Conservation (phyloP, 2,797 vertebrate species). For the Spinus pinus region DNA sequence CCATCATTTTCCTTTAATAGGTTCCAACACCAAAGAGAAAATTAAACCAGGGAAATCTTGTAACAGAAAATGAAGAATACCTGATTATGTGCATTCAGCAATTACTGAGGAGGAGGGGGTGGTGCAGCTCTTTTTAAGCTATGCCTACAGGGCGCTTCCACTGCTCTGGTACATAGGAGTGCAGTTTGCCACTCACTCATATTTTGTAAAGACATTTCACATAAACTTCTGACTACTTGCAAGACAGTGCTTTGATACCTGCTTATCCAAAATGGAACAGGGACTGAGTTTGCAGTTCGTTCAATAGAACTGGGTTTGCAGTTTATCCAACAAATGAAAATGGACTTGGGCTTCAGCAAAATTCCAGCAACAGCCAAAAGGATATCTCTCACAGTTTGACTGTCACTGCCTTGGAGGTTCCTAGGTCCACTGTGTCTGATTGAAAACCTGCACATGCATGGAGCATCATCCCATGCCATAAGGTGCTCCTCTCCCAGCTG, state of each 20-base stretch:
- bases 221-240: rapidly evolving
- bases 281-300: neutral
- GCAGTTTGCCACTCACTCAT: neutral
- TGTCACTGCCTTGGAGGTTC: neutral
- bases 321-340: neutral
- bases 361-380: neutral
- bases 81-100: neutral
- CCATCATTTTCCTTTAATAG: conserved; percentile 46
- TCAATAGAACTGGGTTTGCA: neutral
- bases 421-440: neutral
- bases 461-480: rapidly evolving
- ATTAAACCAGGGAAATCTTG: conserved; percentile 13
- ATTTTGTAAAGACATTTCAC: neutral
- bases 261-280: neutral
- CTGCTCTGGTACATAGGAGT: neutral
- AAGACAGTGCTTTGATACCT: neutral
- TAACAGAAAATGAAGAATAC: conserved; percentile 13
- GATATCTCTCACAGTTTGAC: neutral
- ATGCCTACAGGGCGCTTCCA: neutral
- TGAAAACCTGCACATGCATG: neutral
- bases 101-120: neutral
- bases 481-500: neutral
- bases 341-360: neutral
- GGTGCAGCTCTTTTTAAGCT: neutral
- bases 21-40: conserved; percentile 34